phyloP scores from a whole-genome alignment of 2,113 vertebrate genomes.

The Crotalus horridus region DNA sequence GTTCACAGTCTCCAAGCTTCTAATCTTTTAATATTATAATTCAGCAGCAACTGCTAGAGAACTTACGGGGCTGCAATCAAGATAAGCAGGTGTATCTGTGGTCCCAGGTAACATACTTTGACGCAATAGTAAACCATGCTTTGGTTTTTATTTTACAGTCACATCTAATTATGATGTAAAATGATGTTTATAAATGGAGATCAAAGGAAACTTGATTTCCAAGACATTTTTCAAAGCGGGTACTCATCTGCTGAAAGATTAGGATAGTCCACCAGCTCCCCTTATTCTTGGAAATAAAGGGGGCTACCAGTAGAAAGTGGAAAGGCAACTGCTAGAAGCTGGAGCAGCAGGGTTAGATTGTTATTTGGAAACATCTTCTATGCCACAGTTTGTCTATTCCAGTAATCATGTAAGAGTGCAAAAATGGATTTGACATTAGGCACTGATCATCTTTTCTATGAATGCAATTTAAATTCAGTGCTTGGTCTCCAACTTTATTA shows the following conservation, averaged over 20 bases:
- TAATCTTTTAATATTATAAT: background rate
- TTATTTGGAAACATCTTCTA: background rate
- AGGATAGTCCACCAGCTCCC: background rate
- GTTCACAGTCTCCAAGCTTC: background rate
- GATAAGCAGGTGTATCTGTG: background rate
- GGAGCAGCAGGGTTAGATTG: background rate
- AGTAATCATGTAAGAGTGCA: background rate
- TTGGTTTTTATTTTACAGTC: background rate
- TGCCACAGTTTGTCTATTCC: background rate
- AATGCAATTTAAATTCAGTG: background rate
- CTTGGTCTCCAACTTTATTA: background rate
- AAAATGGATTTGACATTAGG: background rate
- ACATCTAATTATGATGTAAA: background rate
- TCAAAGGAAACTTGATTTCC: background rate
- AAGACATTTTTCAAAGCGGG: background rate
- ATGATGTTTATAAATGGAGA: background rate
- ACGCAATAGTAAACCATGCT: background rate
- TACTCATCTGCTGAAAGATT: background rate
- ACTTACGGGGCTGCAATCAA: background rate
- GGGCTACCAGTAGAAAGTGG: background rate
- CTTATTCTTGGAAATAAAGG: background rate
- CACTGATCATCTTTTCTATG: background rate
- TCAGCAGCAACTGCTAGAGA: background rate
- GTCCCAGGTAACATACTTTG: background rate
- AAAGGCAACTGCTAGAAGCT: background rate